phyloP scores from a whole-genome alignment of 2,888 invertebrate genomes.

The Rotaria magnacalcarata region DNA sequence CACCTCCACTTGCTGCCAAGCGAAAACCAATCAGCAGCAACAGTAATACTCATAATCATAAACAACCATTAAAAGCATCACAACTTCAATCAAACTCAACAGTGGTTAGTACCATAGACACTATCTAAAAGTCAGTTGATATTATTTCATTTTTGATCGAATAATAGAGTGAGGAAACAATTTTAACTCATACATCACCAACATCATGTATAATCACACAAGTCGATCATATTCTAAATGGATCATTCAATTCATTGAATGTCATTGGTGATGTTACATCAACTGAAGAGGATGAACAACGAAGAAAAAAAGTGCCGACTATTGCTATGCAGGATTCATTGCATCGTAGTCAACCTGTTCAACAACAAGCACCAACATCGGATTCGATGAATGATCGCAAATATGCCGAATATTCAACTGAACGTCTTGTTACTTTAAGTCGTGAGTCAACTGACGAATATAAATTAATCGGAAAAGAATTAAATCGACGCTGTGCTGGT shows the following conservation, averaged over 20 bases:
- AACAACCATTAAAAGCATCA: background rate
- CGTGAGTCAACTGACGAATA: background rate
- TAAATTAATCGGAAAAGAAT: background rate
- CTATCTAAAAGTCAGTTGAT: too few relatives aligned
- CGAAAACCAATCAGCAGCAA: background rate
- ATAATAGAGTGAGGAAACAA: background rate
- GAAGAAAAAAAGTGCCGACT: background rate
- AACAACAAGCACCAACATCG: background rate
- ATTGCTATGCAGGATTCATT: background rate
- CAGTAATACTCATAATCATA: background rate
- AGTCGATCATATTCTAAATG: background rate
- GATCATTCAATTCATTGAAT: constrained; percentile 14
- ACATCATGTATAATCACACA: background rate
- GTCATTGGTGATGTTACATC: background rate
- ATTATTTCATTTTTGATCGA: too few relatives aligned
- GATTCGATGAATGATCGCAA: background rate
- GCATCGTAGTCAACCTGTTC: background rate
- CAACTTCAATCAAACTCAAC: background rate
- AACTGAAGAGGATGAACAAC: background rate
- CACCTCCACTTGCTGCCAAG: background rate
- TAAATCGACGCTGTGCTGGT: constrained; percentile 19
- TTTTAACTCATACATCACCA: background rate
- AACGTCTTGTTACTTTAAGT: background rate
- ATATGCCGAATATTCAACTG: background rate
- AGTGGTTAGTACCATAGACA: background rate